These are phyloP conservation scores for Paraescarpia echinospica DNA, from an alignment of 1,140 invertebrate genomes.

Conservation along the genomic window DNA sequence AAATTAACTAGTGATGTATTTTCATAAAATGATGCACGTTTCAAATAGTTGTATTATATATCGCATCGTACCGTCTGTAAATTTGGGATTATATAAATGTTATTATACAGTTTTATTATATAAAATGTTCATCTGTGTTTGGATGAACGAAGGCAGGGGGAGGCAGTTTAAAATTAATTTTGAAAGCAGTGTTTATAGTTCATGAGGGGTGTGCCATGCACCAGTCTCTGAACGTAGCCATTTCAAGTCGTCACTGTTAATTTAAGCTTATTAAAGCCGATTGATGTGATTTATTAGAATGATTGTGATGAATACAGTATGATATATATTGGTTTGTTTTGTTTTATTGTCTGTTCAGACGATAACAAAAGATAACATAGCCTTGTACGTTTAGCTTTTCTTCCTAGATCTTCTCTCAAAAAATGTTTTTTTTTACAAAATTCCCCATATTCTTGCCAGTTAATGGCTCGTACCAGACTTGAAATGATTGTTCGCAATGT, in stretches of 20 bases:
- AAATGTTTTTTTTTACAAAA: no score
- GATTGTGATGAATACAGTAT: not conserved
- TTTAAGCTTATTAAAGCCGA: not conserved
- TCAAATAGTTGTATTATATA: not conserved
- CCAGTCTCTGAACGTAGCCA: not conserved
- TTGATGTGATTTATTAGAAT: not conserved
- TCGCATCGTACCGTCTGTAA: not conserved
- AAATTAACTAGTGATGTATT: constrained; percentile 1
- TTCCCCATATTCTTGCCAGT: no score
- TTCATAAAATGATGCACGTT: not conserved
- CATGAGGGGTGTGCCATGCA: not conserved
- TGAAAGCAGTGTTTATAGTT: not conserved
- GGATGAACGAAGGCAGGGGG: not conserved
- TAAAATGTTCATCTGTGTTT: constrained; percentile 6
- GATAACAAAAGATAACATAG: no score
- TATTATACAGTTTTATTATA: constrained; percentile 7
- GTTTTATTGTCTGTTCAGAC: not conserved
- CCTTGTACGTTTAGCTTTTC: no score
- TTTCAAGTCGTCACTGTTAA: not conserved
- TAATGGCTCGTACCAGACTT: no score
- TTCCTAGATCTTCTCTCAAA: no score
- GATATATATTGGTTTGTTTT: not conserved
- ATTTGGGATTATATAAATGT: not conserved
- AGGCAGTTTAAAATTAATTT: not conserved
- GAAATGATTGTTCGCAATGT: no score